Evolutionary conservation across 2,888 invertebrate genomes (phyloP).

Genomic region (Apoda limacodes): DNA sequence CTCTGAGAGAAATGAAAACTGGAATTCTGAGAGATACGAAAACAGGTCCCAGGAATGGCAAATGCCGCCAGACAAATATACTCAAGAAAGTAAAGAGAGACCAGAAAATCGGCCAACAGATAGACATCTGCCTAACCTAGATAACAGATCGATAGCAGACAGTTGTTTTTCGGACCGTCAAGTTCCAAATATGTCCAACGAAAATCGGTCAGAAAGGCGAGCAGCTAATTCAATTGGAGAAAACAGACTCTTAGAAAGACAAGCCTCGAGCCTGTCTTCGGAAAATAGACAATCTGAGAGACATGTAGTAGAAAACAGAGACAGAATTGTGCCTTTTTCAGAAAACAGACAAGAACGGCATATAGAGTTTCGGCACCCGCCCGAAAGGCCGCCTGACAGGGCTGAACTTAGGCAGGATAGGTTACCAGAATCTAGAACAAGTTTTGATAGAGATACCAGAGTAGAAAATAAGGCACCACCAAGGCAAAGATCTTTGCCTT

Average conservation of each 20-base stretch:
- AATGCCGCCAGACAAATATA: constrained; percentile 14
- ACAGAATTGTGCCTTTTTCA: constrained; percentile 9
- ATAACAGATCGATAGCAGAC: not conserved
- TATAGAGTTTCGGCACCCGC: constrained; percentile 33
- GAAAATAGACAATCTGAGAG: constrained; percentile 3
- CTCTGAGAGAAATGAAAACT: constrained; percentile 4
- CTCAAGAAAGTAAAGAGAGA: constrained; percentile 8
- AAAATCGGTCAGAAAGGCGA: constrained; percentile 9
- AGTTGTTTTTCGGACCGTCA: too few species aligned
- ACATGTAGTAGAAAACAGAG: constrained; percentile 4
- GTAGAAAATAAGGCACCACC: constrained; percentile 46
- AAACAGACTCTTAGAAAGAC: constrained; percentile 5
- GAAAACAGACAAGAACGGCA: constrained; percentile 21
- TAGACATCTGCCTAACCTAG: constrained; percentile 14
- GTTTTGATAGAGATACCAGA: constrained; percentile 30
- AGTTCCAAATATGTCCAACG: too few species aligned
- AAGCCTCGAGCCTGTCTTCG: too few species aligned
- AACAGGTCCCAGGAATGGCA: constrained; percentile 10
- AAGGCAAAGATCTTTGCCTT: constrained; percentile 50
- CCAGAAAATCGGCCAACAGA: constrained; percentile 14
- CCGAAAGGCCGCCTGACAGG: constrained; percentile 41
- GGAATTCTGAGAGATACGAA: constrained; percentile 12
- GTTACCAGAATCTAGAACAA: constrained; percentile 20
- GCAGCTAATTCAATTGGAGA: too few species aligned
- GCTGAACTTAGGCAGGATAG: constrained; percentile 19